Base-by-base conservation (phyloP, 1,140 invertebrate species). In the Apis dorsata region DNA sequence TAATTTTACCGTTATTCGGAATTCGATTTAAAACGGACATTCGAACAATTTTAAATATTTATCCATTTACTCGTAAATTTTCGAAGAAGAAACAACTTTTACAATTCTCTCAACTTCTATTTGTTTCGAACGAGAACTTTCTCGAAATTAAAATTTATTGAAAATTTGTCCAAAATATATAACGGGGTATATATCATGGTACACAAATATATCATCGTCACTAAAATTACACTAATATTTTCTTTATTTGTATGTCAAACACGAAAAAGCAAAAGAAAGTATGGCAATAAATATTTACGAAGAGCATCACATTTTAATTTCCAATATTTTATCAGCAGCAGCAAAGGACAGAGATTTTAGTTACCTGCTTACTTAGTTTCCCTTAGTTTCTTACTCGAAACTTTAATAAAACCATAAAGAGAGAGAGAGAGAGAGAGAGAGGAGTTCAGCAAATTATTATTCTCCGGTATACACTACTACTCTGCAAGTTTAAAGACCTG, bases 271-370 rank as follows among this genome's bases (percentile, higher is more conserved):
- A 3, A n/a, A 49, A 70, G 51, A 72, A 55, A 15, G n/a, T 19
- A 19, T 28, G 51, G 51, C 19, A 71, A 28, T n/a, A 53, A 72
- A 72, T 72, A 72, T 72, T 55, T 34, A 72, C 28, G 24, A 12
- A 28, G 15, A 4, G 21, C 72, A 24, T 60, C 60, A 15, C 9
- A 12, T 21, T 24, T 73, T 34, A 34, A 21, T 34, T 51, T 9
- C 65, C 34, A 44, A 65, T 53, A 53, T 65, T 76, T 76, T n/a
- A 28, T 62, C 53, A 53, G 10, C 2, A 28, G 62, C 28, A 34
- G 34, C 2, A 34, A 63, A 75, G 10, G 2, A 21, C 55, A 62
- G 34, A 34, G 34, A 60, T 49, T 44, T 28, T 55, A 44, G 19
- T 73, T 24, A 62, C 19, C 57, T 44, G 72, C 5, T 7, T 44